These are phyloP conservation scores for Trisateles emortualis DNA, from an alignment of 2,888 invertebrate genomes.

Conservation along the genomic window DNA sequence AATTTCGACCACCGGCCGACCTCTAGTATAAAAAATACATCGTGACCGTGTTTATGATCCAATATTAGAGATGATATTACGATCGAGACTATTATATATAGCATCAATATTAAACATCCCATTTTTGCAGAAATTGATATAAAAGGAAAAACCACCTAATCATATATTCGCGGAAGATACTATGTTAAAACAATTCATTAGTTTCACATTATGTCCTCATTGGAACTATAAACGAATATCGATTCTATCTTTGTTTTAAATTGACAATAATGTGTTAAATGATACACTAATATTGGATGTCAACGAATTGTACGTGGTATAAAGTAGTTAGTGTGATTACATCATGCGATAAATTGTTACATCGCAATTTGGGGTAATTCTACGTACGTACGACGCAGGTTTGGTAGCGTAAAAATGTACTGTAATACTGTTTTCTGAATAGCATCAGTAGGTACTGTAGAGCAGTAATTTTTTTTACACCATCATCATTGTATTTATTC, in stretches of 20 bases:
- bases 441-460: too few relatives aligned
- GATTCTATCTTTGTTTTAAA: not conserved
- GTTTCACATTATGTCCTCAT: constrained; percentile 20
- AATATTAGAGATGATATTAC: too few relatives aligned
- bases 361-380: not conserved
- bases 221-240: constrained; percentile 3
- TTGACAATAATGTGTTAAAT: constrained; percentile 8
- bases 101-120: too few relatives aligned
- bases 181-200: constrained; percentile 16
- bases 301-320: not conserved
- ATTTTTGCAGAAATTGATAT: not conserved
- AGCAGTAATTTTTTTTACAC: too few relatives aligned
- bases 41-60: too few relatives aligned
- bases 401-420: too few relatives aligned
- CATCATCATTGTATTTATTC: too few relatives aligned
- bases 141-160: not conserved
- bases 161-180: constrained; percentile 31
- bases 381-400: too few relatives aligned
- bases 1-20: too few relatives aligned
- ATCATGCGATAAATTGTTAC: not conserved
- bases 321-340: not conserved
- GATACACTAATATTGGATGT: constrained; percentile 14
- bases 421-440: too few relatives aligned
- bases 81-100: too few relatives aligned
- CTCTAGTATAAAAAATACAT: too few relatives aligned